Percentiles rank a stretch among this genome's conserved stretches.
Conservation (phyloP, 1,140 invertebrate genomes). For the Ctenoplectra terminalis region DNA sequence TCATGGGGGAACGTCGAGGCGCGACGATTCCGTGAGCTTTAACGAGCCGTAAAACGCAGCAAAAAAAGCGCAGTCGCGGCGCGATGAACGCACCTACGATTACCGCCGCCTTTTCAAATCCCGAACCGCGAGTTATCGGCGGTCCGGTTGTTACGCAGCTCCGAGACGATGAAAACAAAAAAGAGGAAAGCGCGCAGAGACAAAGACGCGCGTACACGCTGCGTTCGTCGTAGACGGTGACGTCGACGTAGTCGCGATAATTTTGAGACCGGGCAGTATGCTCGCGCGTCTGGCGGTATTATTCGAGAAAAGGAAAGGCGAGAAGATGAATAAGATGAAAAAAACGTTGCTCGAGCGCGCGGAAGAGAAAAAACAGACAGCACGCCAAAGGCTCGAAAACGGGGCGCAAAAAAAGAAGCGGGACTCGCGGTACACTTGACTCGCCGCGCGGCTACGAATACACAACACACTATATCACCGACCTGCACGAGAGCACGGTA, state of each 20-base stretch:
- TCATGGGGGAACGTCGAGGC: slow-evolving; percentile 34
- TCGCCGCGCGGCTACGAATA: not conserved
- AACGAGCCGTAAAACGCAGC: slow-evolving; percentile 35
- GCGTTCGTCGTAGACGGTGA: not conserved
- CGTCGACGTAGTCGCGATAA: slow-evolving; percentile 2
- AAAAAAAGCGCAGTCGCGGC: slow-evolving; percentile 28
- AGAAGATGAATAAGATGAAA: not conserved
- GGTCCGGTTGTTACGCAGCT: not conserved
- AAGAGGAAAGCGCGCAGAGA: not conserved
- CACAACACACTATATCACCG: slow-evolving; percentile 55
- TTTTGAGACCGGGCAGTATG: not conserved
- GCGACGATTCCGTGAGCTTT: slow-evolving; percentile 29
- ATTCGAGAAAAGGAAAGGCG: not conserved
- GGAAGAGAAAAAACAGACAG: not conserved
- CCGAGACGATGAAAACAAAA: not conserved
- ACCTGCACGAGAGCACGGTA: slow-evolving; percentile 59
- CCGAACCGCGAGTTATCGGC: not conserved
- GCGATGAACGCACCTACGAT: slow-evolving; percentile 11
- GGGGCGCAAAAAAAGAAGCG: slow-evolving; percentile 10
- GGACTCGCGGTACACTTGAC: slow-evolving; percentile 23
- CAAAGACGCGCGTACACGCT: not conserved
- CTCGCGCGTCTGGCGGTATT: not conserved
- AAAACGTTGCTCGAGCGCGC: not conserved
- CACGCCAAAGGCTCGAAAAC: not conserved
- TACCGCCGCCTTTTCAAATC: slow-evolving; percentile 32